These are phyloP conservation scores for Rhodeus uyekii DNA, from an alignment of 2,797 vertebrate genomes.

Conservation along the genomic window DNA sequence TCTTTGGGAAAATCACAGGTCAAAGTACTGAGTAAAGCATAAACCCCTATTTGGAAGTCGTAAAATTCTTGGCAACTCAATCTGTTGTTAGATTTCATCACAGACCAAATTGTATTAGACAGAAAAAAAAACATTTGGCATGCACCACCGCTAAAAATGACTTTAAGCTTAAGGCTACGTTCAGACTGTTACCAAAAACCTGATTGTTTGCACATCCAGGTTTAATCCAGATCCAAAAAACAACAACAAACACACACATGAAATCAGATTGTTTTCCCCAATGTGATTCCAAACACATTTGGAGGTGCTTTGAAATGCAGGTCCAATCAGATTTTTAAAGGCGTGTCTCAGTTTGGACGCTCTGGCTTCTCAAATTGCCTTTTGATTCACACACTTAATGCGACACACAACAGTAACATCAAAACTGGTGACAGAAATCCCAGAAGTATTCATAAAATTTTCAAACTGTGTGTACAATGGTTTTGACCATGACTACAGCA, in stretches of 20 bases:
- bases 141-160: too few relatives aligned
- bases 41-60: slow-evolving; percentile 23
- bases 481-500: neutral
- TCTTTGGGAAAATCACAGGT: slow-evolving; percentile 17
- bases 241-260: too few relatives aligned
- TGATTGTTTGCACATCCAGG: neutral
- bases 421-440: neutral
- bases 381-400: neutral
- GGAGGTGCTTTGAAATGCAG: too few relatives aligned
- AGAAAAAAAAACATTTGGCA: neutral
- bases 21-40: neutral
- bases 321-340: neutral
- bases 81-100: neutral
- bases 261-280: too few relatives aligned
- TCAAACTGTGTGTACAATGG: neutral
- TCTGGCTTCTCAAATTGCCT: neutral
- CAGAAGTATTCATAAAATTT: neutral
- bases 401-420: neutral
- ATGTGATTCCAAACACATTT: too few relatives aligned
- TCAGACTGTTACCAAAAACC: neutral
- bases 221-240: neutral
- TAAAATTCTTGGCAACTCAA: slow-evolving; percentile 12
- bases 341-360: neutral
- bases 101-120: neutral
- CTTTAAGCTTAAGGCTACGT: neutral